A percentile compares a stretch with the other conserved stretches of the same genome.
phyloP scores from a whole-genome alignment of 53 echinoderm and acorn worm genomes.

The Patiria pectinifera region DNA sequence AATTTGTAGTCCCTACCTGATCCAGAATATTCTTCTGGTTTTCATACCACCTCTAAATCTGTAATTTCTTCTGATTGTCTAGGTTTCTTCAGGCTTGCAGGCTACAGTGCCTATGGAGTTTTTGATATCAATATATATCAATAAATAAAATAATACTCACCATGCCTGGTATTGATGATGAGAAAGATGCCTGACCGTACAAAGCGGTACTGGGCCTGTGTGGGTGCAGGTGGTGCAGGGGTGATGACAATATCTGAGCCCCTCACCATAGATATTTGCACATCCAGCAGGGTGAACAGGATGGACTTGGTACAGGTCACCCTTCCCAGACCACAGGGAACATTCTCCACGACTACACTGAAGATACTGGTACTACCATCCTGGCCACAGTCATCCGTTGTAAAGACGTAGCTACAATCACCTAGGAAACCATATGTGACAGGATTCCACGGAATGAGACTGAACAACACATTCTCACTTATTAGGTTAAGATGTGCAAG shows the following conservation, averaged over 20 bases:
- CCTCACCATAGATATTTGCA: constrained; percentile 59
- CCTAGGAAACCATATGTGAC: constrained; percentile 49
- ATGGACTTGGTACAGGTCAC: constrained; percentile 84
- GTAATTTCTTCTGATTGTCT: too few species aligned
- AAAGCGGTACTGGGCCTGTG: not conserved
- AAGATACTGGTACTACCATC: constrained; percentile 42
- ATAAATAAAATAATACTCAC: constrained; percentile 9
- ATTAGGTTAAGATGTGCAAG: too few species aligned
- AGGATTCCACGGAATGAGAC: not conserved
- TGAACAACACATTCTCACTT: too few species aligned
- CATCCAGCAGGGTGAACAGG: constrained; percentile 53
- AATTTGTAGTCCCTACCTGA: too few species aligned
- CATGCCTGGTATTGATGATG: constrained; percentile 42
- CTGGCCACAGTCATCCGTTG: constrained; percentile 66
- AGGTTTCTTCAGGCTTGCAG: too few species aligned
- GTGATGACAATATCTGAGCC: constrained; percentile 43
- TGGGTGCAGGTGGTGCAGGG: constrained; percentile 9
- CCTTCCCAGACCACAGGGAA: constrained; percentile 79
- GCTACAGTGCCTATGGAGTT: too few species aligned
- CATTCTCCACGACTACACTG: constrained; percentile 79
- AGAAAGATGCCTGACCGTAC: constrained; percentile 21
- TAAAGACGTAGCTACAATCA: constrained; percentile 78
- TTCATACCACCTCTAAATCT: too few species aligned
- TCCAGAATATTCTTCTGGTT: too few species aligned
- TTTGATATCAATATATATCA: too few species aligned